Percentiles rank a stretch among this genome's conserved stretches.
Conservation (phyloP, 2,888 invertebrate species). For the Clunio marinus region DNA sequence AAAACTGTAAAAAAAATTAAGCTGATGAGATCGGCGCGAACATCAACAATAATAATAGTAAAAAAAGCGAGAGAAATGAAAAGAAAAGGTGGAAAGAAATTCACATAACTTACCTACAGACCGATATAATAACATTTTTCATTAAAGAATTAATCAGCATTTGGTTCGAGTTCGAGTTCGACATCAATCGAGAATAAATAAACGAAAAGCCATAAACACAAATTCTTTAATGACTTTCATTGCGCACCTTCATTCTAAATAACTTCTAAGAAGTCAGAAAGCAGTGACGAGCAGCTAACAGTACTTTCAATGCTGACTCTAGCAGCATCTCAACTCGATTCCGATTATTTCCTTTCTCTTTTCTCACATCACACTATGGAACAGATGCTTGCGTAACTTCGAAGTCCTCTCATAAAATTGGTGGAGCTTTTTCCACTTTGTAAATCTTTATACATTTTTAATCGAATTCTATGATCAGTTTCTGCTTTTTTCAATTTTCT, state of each 20-base stretch:
- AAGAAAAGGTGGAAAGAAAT: too few relatives aligned
- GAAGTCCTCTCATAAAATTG: neutral
- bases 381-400: neutral
- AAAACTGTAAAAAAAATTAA: conserved; percentile 3
- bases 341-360: too few relatives aligned
- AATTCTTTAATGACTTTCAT: conserved; percentile 13
- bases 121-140: neutral
- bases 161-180: too few relatives aligned
- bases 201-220: conserved; percentile 12
- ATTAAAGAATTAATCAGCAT: neutral
- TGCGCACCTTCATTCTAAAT: neutral
- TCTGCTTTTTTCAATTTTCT: conserved; percentile 29
- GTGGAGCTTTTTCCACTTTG: neutral
- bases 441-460: conserved; percentile 23
- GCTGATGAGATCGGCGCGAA: too few relatives aligned
- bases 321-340: neutral
- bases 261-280: too few relatives aligned
- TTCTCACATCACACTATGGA: too few relatives aligned
- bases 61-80: too few relatives aligned
- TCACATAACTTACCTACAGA: neutral
- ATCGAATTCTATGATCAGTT: conserved; percentile 38
- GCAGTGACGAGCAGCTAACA: too few relatives aligned
- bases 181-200: too few relatives aligned
- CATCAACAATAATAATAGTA: too few relatives aligned
- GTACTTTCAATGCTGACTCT: neutral